Base-by-base conservation (phyloP, 2,113 vertebrate genomes). In the Xenotilapia flavipinnis region DNA sequence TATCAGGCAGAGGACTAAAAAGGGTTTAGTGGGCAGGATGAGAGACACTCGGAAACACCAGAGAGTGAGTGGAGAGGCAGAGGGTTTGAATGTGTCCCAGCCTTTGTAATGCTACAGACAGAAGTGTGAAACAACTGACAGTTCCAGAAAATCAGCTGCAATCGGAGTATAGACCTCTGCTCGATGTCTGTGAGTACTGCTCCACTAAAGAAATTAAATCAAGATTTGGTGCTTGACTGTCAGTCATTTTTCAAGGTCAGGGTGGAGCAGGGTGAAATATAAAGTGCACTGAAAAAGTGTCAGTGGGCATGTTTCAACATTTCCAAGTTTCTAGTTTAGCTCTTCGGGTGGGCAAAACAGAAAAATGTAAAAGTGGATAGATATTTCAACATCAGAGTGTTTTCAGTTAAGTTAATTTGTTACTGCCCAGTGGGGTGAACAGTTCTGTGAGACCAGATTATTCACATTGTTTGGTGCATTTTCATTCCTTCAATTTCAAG, bases 11-110 rank as follows among this genome's bases (percentile, higher is more conserved):
- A 65, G 65, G n/a, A 0, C 7, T 40, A 42, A 70, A 70, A 70
- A 5, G n/a, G 7, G 7, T 68, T 40, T 23, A 13, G n/a, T 21
- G 62, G 19, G 62, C 0, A 1, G 62, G n/a, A 2, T 40, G 33
- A 68, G 60, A 13, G 62, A 65, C 11, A 65, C 33, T 21, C 3
- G 60, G 4, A 38, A 6, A 21, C 33, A n/a, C 19, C 0, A 11
- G 19, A 38, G 19, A 65, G 10, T 21, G 10, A 21, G 6, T 21
- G 60, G 33, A 68, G 33, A 68, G 62, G 36, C 62, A 68, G n/a
- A 9, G 7, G n/a, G 0, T 21, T 9, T 21, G 62, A 68, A 21
- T 40, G 36, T 68, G 11, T 21, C 0, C 62, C 36, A 40, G 36
- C 19, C 36, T 40, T 68, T 13, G 19, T 68, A 40, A 40, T 68